Conservation (phyloP, 2,888 invertebrate genomes). For the Meandrusa payeni region DNA sequence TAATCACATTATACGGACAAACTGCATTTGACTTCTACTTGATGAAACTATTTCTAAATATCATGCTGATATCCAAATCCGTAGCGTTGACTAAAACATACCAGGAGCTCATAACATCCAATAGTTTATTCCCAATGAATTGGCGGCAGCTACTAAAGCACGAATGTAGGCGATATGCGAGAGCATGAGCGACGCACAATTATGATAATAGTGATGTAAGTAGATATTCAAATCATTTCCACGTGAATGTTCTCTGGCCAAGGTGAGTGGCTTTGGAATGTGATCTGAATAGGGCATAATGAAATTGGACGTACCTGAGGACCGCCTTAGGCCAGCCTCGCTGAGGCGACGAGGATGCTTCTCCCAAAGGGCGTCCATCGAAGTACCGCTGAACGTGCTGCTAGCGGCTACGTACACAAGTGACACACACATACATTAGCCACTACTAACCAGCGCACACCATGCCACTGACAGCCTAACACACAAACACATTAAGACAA, state of each 20-base stretch:
- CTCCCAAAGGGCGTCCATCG: constrained; percentile 88
- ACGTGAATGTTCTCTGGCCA: constrained; percentile 8
- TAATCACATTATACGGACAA: constrained; percentile 49
- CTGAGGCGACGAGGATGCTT: constrained; percentile 86
- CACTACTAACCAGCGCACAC: constrained; percentile 54
- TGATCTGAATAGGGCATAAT: constrained; percentile 29
- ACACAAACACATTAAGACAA: constrained; percentile 18
- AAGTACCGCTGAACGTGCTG: constrained; percentile 82
- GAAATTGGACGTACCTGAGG: constrained; percentile 83
- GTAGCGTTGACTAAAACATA: constrained; percentile 12
- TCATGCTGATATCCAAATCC: constrained; percentile 12
- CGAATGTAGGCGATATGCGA: constrained; percentile 39
- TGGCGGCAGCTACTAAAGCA: constrained; percentile 36
- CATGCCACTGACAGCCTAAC: constrained; percentile 33
- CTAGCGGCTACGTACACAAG: constrained; percentile 73
- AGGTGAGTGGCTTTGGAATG: constrained; percentile 22
- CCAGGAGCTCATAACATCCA: constrained; percentile 37
- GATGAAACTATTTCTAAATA: constrained; percentile 43
- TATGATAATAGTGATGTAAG: constrained; percentile 17
- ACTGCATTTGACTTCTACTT: constrained; percentile 70
- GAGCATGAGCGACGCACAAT: constrained; percentile 20
- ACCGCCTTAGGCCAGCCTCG: constrained; percentile 88
- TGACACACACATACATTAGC: constrained; percentile 75
- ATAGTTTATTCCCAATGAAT: constrained; percentile 33
- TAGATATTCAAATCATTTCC: constrained; percentile 16